Evolutionary conservation across 2,888 invertebrate genomes (phyloP), one percentile per base, ranked within the genome.

Genomic region (Ormyrus rosae): DNA sequence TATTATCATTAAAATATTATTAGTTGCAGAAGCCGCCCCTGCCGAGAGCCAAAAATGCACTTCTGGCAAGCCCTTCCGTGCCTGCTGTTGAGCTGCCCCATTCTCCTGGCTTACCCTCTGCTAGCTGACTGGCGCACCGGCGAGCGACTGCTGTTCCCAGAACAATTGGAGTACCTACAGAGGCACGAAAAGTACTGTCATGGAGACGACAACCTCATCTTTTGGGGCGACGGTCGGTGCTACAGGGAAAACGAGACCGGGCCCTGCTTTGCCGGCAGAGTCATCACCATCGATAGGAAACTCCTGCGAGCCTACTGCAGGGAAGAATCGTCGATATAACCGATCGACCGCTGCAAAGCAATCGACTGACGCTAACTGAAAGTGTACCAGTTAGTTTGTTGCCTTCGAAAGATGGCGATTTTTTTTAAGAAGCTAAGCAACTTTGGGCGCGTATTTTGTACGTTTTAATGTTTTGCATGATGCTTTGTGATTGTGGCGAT

Each of bases 191-290:
- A 61, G 58, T 80, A 77, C 68, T 87, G 87, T 67, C n/a, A 13
- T 19, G 19, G 19, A n/a, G 75, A 82, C n/a, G 83, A 71, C 6
- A 71, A 84, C 45, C 74, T 76, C 68, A 81, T 88, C 65, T 65
- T 84, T 0, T 88, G 88, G 88, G 83, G 82, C 5, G 82, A 72
- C 61, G 83, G 85, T 77, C 84, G 82, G 6, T 88, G 88, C 56
- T 88, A 87, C 80, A 80, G 61, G 4, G 85, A 85, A 71, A 85
- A 85, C 19, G 83, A 85, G 11, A 83, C 83, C 82, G 88, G 88
- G 56, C 87, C 87, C 84, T 88, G 88, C 82, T 85, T 84, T 69
- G 67, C 85, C 82, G 87, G 85, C 56, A 78, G 85, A 2, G 68
- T 84, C 11, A 56, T 87, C 9, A 13, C 60, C 6, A 75, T 88